Evolutionary conservation across 2,888 invertebrate genomes (phyloP).

Genomic region (Xestia sexstrigata): DNA sequence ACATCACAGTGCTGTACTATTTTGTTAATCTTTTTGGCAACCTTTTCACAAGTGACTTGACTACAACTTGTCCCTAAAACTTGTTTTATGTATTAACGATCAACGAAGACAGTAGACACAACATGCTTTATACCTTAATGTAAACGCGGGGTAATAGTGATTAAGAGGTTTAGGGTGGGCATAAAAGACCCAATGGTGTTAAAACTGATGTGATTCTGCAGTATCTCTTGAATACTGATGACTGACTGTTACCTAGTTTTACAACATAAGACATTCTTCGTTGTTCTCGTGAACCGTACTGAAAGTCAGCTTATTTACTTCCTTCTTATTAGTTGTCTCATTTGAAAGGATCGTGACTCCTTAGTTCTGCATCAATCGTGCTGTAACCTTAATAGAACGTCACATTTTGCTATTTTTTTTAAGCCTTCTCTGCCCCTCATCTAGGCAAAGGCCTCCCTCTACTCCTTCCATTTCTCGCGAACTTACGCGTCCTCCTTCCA

Average conservation of each 20-base stretch:
- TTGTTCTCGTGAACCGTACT: neutral
- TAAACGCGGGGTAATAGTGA: neutral
- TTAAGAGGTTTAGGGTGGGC: neutral
- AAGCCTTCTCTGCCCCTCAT: too few species aligned
- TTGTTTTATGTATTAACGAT: neutral
- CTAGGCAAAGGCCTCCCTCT: too few species aligned
- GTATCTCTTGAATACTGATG: conserved; percentile 4
- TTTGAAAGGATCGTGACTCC: conserved; percentile 9
- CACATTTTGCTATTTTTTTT: too few species aligned
- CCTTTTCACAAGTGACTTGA: neutral
- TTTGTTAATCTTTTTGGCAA: neutral
- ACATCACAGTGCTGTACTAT: neutral
- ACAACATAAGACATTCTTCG: neutral
- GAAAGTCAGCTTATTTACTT: conserved; percentile 11
- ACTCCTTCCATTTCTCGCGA: too few species aligned
- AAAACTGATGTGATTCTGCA: neutral
- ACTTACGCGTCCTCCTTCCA: too few species aligned
- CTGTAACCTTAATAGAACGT: too few species aligned
- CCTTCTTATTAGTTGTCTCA: conserved; percentile 1
- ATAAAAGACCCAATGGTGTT: neutral
- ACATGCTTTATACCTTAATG: neutral
- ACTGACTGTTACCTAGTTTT: neutral
- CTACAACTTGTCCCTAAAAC: neutral
- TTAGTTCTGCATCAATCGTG: neutral
- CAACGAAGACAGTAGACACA: neutral